Percentiles rank a stretch among this genome's conserved stretches.
Conservation (phyloP, 2,888 invertebrate genomes). For the Diplolepis rosae region DNA sequence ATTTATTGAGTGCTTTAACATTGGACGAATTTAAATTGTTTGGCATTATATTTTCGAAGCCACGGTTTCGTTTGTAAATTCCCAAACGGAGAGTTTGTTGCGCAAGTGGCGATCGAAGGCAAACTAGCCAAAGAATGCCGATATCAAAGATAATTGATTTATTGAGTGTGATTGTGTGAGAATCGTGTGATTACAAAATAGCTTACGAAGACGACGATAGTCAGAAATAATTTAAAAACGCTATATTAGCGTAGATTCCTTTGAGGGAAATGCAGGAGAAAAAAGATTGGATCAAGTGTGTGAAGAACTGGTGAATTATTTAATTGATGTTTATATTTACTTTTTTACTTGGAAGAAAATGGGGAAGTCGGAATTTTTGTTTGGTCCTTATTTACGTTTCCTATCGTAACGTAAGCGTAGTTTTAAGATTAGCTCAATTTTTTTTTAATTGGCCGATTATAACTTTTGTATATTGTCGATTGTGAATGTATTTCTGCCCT, state of each 20-base stretch:
- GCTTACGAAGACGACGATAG: background rate
- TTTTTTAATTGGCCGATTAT: constrained; percentile 57
- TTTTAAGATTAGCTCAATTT: constrained; percentile 68
- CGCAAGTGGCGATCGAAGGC: constrained; percentile 18
- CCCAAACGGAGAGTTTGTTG: background rate
- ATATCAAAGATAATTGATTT: constrained; percentile 25
- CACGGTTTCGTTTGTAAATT: constrained; percentile 19
- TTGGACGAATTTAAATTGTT: background rate
- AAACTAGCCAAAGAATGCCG: constrained; percentile 30
- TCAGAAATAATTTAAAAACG: constrained; percentile 9
- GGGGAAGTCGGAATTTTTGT: background rate
- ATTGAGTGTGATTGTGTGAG: constrained; percentile 14
- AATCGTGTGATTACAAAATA: constrained; percentile 1
- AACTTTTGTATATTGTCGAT: constrained; percentile 65
- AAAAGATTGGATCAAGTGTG: constrained; percentile 12
- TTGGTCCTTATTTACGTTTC: constrained; percentile 46
- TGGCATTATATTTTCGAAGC: constrained; percentile 19
- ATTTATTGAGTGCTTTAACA: constrained; percentile 51
- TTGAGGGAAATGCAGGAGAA: background rate
- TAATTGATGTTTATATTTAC: constrained; percentile 17
- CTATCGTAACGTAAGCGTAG: constrained; percentile 53
- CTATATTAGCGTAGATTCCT: constrained; percentile 27
- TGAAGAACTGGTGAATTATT: background rate
- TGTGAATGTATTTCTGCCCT: constrained; percentile 56
- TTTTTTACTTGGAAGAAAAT: constrained; percentile 8